phyloP scores from a whole-genome alignment of 2,888 invertebrate genomes.

The Celastrina argiolus region DNA sequence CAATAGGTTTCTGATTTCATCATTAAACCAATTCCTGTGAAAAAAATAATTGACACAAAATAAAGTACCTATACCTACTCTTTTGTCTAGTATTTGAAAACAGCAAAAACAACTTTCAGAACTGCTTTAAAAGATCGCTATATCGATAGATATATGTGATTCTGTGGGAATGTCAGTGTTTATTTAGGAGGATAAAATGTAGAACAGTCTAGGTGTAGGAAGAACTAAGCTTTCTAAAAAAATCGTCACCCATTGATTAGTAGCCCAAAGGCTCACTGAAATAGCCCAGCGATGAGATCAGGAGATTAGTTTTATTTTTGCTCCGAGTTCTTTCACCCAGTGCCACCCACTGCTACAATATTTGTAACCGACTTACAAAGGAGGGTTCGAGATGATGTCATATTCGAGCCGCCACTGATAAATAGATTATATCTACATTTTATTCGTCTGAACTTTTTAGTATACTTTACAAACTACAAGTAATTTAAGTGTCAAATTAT shows the following conservation, averaged over 20 bases:
- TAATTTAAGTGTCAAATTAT: no score
- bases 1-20: no score
- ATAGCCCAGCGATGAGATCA: constrained; percentile 35
- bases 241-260: not conserved
- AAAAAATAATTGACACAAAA: no score
- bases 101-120: no score
- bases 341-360: constrained; percentile 4
- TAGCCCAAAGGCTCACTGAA: constrained; percentile 27
- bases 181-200: not conserved
- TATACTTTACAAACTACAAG: no score
- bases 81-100: no score
- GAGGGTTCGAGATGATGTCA: not conserved
- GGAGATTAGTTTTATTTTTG: constrained; percentile 34
- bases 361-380: not conserved
- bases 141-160: not conserved
- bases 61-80: no score
- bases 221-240: not conserved
- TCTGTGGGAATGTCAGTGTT: no score
- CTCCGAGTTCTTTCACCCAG: constrained; percentile 37
- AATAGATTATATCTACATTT: no score
- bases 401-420: not conserved
- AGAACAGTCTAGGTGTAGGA: not conserved
- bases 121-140: no score
- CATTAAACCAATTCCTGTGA: no score
- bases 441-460: no score